Evolutionary conservation across 2,888 invertebrate genomes (phyloP).

Genomic region (Leptothorax acervorum): DNA sequence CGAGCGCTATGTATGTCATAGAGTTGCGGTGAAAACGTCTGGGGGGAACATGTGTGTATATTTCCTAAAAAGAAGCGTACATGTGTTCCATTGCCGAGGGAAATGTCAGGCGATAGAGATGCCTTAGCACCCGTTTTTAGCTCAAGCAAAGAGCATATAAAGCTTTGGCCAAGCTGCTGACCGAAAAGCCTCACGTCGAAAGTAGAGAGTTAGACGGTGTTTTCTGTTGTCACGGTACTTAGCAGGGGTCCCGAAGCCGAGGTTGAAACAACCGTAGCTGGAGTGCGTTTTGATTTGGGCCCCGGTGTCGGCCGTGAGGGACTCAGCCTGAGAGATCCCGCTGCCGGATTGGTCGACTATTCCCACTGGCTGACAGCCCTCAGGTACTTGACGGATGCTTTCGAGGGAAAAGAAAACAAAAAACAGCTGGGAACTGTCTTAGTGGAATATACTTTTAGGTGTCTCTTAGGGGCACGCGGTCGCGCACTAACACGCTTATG

Average conservation of each 20-base stretch:
- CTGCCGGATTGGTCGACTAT: conserved; percentile 88
- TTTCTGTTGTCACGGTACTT: conserved; percentile 75
- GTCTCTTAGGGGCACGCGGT: conserved; percentile 62
- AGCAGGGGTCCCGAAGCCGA: conserved; percentile 84
- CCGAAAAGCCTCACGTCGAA: conserved; percentile 42
- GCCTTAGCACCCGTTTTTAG: conserved; percentile 35
- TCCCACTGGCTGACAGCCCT: conserved; percentile 87
- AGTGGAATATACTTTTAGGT: conserved; percentile 61
- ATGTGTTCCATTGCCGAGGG: conserved; percentile 39
- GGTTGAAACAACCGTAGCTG: conserved; percentile 85
- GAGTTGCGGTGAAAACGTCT: conserved; percentile 9
- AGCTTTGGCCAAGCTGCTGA: conserved; percentile 55
- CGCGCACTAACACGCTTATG: conserved; percentile 78
- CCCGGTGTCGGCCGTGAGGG: conserved; percentile 87
- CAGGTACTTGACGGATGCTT: conserved; percentile 85
- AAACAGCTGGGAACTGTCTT: conserved; percentile 60
- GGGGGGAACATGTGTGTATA: not conserved
- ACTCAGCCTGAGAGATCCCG: conserved; percentile 87
- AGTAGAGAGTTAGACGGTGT: conserved; percentile 69
- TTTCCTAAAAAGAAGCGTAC: not conserved
- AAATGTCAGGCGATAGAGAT: conserved; percentile 23
- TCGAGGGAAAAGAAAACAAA: conserved; percentile 67
- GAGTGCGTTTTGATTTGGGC: conserved; percentile 85
- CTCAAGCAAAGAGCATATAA: conserved; percentile 18
- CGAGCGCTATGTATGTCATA: conserved; percentile 2